phyloP scores from a whole-genome alignment of 35 echinoderm and acorn worm genomes.

The Antedon bifida region DNA sequence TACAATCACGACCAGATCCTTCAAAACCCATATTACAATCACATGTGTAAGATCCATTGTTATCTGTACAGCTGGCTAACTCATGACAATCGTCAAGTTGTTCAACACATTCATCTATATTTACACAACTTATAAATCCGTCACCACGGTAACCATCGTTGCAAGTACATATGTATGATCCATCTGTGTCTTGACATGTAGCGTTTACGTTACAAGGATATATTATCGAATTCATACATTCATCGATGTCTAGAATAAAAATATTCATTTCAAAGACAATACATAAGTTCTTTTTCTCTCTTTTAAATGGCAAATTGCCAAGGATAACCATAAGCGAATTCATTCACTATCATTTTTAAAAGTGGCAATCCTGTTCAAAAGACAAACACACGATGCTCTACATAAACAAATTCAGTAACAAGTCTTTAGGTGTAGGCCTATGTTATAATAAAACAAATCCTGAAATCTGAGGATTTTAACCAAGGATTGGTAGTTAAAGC shows the following conservation, averaged over 20 bases:
- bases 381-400: too few species aligned
- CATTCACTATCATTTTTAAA: too few species aligned
- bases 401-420: too few species aligned
- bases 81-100: conserved; percentile 28
- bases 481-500: too few species aligned
- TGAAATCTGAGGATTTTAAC: too few species aligned
- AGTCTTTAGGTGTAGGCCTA: too few species aligned
- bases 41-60: conserved; percentile 19
- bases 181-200: conserved; percentile 33
- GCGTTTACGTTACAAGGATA: conserved; percentile 23
- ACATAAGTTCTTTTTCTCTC: too few species aligned
- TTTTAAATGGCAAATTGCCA: too few species aligned
- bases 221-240: conserved; percentile 23
- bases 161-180: conserved; percentile 39
- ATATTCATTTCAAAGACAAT: background rate
- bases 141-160: conserved; percentile 44
- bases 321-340: too few species aligned
- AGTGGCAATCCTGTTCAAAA: too few species aligned
- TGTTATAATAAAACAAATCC: too few species aligned
- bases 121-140: conserved; percentile 23
- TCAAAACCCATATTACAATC: conserved; percentile 20
- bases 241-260: conserved; percentile 39
- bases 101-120: conserved; percentile 57
- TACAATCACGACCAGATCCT: conserved; percentile 16
- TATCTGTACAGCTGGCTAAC: conserved; percentile 11